phyloP scores from a whole-genome alignment of 2,888 invertebrate species.

The Microplitis manilae region DNA sequence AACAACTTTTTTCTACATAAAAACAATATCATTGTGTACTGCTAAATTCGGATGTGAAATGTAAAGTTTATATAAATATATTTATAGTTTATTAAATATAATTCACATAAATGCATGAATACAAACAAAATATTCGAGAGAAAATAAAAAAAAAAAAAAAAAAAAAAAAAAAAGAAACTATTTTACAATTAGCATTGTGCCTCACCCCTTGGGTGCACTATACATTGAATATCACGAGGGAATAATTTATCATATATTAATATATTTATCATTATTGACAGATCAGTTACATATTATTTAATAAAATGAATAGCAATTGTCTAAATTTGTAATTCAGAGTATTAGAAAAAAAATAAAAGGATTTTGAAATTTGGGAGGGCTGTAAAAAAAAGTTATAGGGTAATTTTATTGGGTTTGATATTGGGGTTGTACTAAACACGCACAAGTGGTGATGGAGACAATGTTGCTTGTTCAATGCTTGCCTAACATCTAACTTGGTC shows the following conservation, averaged over 20 bases:
- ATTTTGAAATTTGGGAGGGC: neutral
- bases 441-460: slow-evolving; percentile 70
- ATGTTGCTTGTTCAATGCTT: slow-evolving; percentile 72
- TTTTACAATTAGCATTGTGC: slow-evolving; percentile 53
- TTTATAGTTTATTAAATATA: slow-evolving; percentile 41
- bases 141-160: neutral
- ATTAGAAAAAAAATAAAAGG: slow-evolving; percentile 5
- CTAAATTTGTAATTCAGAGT: neutral
- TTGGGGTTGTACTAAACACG: slow-evolving; percentile 53
- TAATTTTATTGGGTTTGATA: slow-evolving; percentile 14
- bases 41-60: slow-evolving; percentile 22
- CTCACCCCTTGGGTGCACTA: slow-evolving; percentile 53
- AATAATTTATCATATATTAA: neutral
- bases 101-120: slow-evolving; percentile 60
- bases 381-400: neutral
- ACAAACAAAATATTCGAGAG: slow-evolving; percentile 46
- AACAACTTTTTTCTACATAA: neutral
- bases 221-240: slow-evolving; percentile 26
- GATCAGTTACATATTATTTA: neutral
- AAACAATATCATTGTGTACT: slow-evolving; percentile 20
- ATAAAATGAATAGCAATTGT: neutral
- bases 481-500: slow-evolving; percentile 70
- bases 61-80: slow-evolving; percentile 21
- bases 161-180: slow-evolving; percentile 44
- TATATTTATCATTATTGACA: too few species aligned